Percentiles rank a stretch among this genome's conserved stretches.
These are phyloP conservation scores for Meiosimyza decipiens DNA, from an alignment of 2,888 invertebrate genomes.

Conservation along the genomic window DNA sequence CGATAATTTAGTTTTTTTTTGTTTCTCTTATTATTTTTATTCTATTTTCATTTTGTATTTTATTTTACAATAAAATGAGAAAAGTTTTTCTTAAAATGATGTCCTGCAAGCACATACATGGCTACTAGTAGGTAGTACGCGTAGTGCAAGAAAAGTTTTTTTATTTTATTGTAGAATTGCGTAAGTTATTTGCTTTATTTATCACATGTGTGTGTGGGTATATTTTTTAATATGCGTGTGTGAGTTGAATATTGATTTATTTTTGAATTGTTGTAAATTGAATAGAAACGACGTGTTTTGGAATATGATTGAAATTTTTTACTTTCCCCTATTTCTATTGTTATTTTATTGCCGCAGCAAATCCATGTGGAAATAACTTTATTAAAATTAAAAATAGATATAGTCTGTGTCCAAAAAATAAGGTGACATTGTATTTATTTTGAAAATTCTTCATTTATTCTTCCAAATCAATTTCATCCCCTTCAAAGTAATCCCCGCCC, in stretches of 20 bases:
- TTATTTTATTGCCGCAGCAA: no score
- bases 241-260: slow-evolving; percentile 14
- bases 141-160: neutral
- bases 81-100: slow-evolving; percentile 52
- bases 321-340: no score
- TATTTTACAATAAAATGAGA: slow-evolving; percentile 58
- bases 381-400: no score
- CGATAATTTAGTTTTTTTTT: slow-evolving; percentile 54
- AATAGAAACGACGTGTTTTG: neutral
- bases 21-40: no score
- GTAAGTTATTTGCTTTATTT: no score
- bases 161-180: neutral
- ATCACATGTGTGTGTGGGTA: no score
- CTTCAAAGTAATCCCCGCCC: no score
- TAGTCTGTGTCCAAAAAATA: no score
- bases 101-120: slow-evolving; percentile 15
- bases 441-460: no score
- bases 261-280: neutral
- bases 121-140: neutral
- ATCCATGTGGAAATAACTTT: no score
- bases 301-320: neutral
- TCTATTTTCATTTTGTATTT: slow-evolving; percentile 36
- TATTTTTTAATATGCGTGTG: neutral
- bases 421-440: no score
- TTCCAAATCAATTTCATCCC: no score